Evolutionary conservation across 2,113 vertebrate species (phyloP).

Genomic region (Gulo gulo): DNA sequence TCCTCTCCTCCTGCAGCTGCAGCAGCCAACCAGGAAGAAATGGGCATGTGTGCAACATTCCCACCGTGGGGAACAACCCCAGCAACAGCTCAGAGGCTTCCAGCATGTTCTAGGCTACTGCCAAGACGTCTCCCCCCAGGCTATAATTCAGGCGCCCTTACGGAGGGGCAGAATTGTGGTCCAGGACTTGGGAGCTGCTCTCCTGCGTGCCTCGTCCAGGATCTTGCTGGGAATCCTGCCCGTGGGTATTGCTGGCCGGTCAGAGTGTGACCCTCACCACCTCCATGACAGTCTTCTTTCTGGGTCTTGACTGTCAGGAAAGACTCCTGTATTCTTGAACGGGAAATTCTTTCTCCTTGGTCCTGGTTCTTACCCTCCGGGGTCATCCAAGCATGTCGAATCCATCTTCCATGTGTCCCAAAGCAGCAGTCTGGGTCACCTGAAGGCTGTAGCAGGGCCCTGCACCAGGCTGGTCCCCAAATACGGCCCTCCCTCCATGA

Average conservation of each 20-base stretch:
- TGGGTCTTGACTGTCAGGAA: background rate
- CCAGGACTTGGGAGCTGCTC: background rate
- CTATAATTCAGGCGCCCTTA: background rate
- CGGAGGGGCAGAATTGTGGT: background rate
- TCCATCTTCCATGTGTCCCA: background rate
- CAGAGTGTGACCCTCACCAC: background rate
- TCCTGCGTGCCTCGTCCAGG: background rate
- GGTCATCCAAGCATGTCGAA: background rate
- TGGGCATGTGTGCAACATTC: background rate
- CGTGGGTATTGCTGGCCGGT: background rate
- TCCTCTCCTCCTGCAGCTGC: background rate
- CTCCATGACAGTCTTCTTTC: background rate
- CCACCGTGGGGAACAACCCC: background rate
- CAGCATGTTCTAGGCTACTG: background rate
- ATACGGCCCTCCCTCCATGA: background rate
- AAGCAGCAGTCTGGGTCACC: background rate
- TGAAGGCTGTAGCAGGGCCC: too few relatives aligned
- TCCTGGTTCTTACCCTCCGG: background rate
- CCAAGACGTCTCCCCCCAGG: background rate
- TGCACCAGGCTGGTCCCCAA: rapidly evolving
- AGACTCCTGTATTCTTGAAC: background rate
- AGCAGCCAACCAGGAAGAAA: background rate
- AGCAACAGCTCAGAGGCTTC: background rate
- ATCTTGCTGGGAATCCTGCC: background rate
- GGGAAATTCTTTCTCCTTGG: background rate